Conservation (phyloP, 2,797 vertebrate genomes). For the Ctenosaura bakeri region DNA sequence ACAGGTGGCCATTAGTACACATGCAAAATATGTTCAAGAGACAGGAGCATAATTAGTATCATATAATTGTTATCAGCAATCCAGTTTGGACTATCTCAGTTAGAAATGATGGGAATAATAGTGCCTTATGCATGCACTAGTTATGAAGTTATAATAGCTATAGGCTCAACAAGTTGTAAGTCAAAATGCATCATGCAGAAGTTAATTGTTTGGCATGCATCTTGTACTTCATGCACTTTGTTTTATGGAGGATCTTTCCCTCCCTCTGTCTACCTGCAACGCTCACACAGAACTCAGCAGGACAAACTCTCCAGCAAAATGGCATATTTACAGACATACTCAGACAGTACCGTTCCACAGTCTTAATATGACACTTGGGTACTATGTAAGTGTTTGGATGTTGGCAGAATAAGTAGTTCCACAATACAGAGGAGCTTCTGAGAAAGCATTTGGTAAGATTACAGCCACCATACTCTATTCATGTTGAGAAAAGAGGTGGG, state of each 20-base stretch:
- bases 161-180: not conserved
- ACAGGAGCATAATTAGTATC: not conserved
- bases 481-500: not conserved
- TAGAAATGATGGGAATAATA: not conserved
- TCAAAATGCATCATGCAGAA: not conserved
- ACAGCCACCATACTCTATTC: too few species aligned
- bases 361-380: not conserved
- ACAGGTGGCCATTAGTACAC: not conserved
- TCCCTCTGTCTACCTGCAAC: not conserved
- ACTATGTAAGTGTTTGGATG: not conserved
- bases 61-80: not conserved
- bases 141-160: not conserved
- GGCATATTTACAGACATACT: not conserved
- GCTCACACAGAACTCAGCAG: not conserved
- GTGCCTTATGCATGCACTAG: not conserved
- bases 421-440: not conserved
- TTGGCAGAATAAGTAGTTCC: not conserved
- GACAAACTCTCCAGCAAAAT: too few species aligned
- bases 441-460: not conserved
- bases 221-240: not conserved
- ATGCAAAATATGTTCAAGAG: not conserved
- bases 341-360: not conserved
- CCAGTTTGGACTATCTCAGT: not conserved
- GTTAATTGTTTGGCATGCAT: not conserved
- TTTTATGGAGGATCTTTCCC: not conserved